Percentiles rank a stretch among this genome's conserved stretches.
Evolutionary conservation across 2,113 vertebrate species (phyloP).

Genomic region (Salvelinus fontinalis): DNA sequence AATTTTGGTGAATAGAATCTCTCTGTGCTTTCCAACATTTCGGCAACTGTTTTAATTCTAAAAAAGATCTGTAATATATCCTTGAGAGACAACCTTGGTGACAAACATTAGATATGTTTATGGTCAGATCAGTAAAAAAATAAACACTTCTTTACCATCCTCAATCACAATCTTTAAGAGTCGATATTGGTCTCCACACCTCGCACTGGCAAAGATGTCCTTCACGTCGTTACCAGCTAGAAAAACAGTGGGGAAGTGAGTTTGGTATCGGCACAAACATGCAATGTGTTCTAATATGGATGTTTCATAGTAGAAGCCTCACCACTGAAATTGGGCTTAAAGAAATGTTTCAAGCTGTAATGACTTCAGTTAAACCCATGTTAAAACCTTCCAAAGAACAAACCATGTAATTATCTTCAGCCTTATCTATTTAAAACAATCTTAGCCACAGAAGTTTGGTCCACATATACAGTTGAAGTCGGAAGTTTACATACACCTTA

Average conservation of each 20-base stretch:
- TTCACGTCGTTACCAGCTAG: constrained; percentile 80
- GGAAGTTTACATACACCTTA: too few species aligned
- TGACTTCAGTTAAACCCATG: neutral
- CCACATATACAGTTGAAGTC: neutral
- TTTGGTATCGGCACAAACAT: neutral
- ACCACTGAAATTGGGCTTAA: neutral
- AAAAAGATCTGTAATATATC: neutral
- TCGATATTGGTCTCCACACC: constrained; percentile 83
- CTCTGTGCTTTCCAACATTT: too few species aligned
- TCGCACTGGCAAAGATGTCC: constrained; percentile 83
- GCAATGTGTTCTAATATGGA: neutral
- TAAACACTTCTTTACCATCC: constrained; percentile 79
- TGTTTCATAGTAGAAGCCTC: neutral
- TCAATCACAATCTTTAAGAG: constrained; percentile 87
- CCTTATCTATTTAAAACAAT: neutral
- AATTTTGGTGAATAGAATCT: neutral
- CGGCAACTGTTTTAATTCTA: too few species aligned
- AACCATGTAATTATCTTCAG: neutral
- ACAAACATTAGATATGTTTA: neutral
- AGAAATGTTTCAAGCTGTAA: neutral
- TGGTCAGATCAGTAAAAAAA: neutral
- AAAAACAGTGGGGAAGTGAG: neutral
- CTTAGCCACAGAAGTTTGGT: neutral
- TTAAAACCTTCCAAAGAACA: neutral
- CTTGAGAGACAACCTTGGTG: neutral